Evolutionary conservation across 1,140 invertebrate genomes (phyloP), one percentile per base, ranked within the genome.

Genomic region (Drosophila biarmipes): DNA sequence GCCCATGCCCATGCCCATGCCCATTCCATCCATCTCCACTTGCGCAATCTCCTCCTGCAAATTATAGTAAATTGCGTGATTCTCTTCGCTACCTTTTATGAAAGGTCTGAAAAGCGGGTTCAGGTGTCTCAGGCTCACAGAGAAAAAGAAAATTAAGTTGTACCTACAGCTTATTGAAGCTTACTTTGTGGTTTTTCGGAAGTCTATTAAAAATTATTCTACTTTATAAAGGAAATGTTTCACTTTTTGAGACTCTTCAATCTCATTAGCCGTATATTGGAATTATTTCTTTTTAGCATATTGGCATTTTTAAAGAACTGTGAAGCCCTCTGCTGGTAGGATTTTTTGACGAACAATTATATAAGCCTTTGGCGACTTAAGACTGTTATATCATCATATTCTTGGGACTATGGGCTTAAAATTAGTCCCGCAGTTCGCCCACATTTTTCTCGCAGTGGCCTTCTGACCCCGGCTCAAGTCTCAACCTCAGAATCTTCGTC

Each of bases 51-150:
- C 27, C 51, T 31, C 49, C 45, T 67, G 66, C 37, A 80, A 89
- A 89, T 90, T 89, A 90, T 89, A 90, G 79, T 84, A 89, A 89
- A 89, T 89, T 89, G 84, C 85, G 79, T 82, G 84, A 89, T 82
- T 87, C 78, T 62, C 19, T 12, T 19, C 72, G 64, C 61, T 74
- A 78, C 76, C 80, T 79, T 67, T 78, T 46, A 45, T 45, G 34
- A 67, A 64, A 49, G 45, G 38, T 63, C 38, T 37, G 31, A 19
- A 27, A 10, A 17, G 34, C 45, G 57, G 51, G 54, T 59, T 80
- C 61, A 87, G 74, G 61, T 81, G 73, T 76, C 62, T 61, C 34
- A 35, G 38, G 43, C 14, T 34, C 6, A 52, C 56, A 24, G 15
- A 38, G 34, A 11, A 48, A 64, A 46, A 24, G 40, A 7, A 10